phyloP scores from a whole-genome alignment of 2,797 vertebrate species.

The Hoplostethus mediterraneus region DNA sequence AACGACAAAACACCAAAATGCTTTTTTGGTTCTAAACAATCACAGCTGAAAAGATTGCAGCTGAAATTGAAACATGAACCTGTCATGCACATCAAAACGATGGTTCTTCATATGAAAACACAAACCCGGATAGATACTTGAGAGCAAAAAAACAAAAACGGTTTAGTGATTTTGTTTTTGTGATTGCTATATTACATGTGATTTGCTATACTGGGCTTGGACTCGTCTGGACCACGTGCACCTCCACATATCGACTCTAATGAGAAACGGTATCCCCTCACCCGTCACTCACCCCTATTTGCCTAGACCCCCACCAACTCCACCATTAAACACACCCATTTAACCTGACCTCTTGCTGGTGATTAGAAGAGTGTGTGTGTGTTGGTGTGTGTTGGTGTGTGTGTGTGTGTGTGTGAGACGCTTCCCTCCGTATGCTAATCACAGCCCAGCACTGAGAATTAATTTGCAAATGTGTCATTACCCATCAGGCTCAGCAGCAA shows the following conservation, averaged over 20 bases:
- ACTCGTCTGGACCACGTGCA: conserved; percentile 3
- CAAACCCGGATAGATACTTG: no score
- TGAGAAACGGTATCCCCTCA: conserved; percentile 67
- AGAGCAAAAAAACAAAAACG: background rate
- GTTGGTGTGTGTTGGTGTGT: conserved; percentile 49
- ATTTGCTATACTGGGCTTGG: no score
- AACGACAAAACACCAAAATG: no score
- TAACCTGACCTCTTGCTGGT: conserved; percentile 76
- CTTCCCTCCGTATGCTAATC: conserved; percentile 91
- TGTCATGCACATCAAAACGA: no score
- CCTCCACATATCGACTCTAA: conserved; percentile 43
- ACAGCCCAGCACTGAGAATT: conserved; percentile 93
- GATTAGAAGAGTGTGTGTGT: conserved; percentile 75
- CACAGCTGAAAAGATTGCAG: no score
- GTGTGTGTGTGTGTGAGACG: conserved; percentile 78
- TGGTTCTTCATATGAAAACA: no score
- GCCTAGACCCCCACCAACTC: conserved; percentile 56
- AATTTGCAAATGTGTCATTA: conserved; percentile 99
- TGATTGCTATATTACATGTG: background rate
- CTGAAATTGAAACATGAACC: no score
- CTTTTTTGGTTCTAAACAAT: no score
- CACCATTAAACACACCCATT: conserved; percentile 68
- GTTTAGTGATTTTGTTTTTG: background rate
- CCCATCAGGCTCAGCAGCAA: conserved; percentile 95
- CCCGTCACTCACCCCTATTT: conserved; percentile 71